These are phyloP conservation scores for Amorpha juglandis DNA, from an alignment of 2,888 invertebrate species.

Conservation along the genomic window DNA sequence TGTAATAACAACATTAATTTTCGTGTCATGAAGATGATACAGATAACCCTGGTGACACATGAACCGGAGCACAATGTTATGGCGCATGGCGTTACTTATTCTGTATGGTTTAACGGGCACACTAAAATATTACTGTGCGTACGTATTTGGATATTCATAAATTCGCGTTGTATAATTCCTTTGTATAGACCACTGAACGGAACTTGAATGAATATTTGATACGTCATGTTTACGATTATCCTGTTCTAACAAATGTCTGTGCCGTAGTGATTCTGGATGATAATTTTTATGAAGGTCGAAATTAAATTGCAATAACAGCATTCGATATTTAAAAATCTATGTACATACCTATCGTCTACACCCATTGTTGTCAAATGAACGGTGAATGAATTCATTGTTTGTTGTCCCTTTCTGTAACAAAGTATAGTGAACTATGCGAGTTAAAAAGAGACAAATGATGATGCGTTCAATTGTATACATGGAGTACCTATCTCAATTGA, in stretches of 20 bases:
- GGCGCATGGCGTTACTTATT: slow-evolving; percentile 60
- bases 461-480: slow-evolving; percentile 8
- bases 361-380: slow-evolving; percentile 67
- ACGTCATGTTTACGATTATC: slow-evolving; percentile 8
- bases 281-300: background rate
- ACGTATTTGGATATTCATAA: slow-evolving; percentile 7
- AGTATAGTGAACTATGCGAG: slow-evolving; percentile 21
- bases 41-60: slow-evolving; percentile 46
- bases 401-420: slow-evolving; percentile 40
- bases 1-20: slow-evolving; percentile 29
- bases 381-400: slow-evolving; percentile 58
- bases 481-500: no score
- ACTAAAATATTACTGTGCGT: background rate
- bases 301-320: background rate
- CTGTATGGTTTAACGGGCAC: background rate
- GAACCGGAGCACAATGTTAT: slow-evolving; percentile 46
- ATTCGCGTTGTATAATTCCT: slow-evolving; percentile 21
- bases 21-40: slow-evolving; percentile 31
- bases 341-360: slow-evolving; percentile 38
- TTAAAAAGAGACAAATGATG: slow-evolving; percentile 16
- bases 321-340: background rate
- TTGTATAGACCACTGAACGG: slow-evolving; percentile 14
- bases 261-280: background rate
- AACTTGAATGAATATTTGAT: slow-evolving; percentile 1
- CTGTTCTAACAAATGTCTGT: slow-evolving; percentile 15